A percentile compares a stretch with the other conserved stretches of the same genome.
Evolutionary conservation across 2,888 invertebrate genomes (phyloP).

Genomic region (Globia sparganii): DNA sequence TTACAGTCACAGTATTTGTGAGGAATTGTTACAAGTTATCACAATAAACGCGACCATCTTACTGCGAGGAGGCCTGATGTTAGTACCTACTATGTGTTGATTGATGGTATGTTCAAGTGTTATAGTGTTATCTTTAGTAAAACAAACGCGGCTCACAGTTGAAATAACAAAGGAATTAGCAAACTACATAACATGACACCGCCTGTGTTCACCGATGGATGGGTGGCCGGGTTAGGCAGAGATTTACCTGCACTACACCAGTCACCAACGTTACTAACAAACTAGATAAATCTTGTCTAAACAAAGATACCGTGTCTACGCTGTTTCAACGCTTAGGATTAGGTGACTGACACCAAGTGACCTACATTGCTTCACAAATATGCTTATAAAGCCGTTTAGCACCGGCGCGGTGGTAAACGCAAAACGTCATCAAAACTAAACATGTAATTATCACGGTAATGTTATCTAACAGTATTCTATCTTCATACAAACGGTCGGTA

Average conservation of each 20-base stretch:
- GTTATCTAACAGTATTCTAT: too few species aligned
- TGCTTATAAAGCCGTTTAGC: neutral
- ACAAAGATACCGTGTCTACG: neutral
- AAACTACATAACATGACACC: neutral
- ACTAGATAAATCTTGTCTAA: neutral
- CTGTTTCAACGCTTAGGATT: neutral
- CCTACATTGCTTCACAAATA: constrained; percentile 25
- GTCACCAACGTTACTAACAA: neutral
- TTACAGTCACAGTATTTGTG: neutral
- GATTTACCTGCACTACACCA: neutral
- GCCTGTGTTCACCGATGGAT: neutral
- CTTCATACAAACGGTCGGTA: too few species aligned
- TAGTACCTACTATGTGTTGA: neutral
- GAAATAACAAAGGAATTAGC: neutral
- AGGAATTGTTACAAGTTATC: too few species aligned
- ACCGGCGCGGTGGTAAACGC: neutral
- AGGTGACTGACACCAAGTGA: constrained; percentile 12
- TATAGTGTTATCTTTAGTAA: neutral
- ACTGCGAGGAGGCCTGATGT: neutral
- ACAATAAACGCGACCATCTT: too few species aligned
- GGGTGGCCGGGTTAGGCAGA: neutral
- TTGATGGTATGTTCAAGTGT: too few species aligned
- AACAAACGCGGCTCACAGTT: neutral
- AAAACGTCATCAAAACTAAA: constrained; percentile 15
- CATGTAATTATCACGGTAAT: too few species aligned